Evolutionary conservation across 2,113 vertebrate genomes (phyloP), one percentile per base, ranked within the genome.

Genomic region (Takifugu flavidus): DNA sequence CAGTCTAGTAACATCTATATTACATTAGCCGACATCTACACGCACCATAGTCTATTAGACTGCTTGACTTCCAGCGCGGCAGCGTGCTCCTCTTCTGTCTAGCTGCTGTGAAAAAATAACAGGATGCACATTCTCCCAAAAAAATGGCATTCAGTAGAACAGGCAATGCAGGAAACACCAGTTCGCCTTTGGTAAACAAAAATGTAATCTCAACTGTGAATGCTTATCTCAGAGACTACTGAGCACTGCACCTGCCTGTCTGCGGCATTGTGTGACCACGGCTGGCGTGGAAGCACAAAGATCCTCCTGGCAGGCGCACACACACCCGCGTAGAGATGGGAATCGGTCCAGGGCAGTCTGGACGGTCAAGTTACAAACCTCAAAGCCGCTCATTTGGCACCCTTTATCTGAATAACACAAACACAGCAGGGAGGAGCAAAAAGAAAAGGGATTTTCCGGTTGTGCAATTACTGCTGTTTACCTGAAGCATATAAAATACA

Each of bases 351-450:
- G 59, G 56, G 92, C 77, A 26, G 72, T 76, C 54, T 88, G 85
- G 69, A 94, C 85, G 53, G 87, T 92, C 83, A 82, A 65, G 55
- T 92, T 92, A 85, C 94, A 97, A 44, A 25, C 70, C 56, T 75
- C 62, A 50, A 77, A 58, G 47, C 89, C 89, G 74, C 86, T 92
- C 72, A 90, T 85, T 74, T 89, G 87, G 78, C 93, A 95, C 67
- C 72, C 69, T 61, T 89, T 89, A 83, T 85, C 95, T 94, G 82
- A 87, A 79, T 62, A 58, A 66, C 68, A 83, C 45, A 82, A 68
- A 82, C 50, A 83, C 67, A 66, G 51, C 28, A 53, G 55, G 29
- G 63, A 72, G 52, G 70, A 4, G 77, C 1, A 45, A 13, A 45
- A 2, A 73, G 4, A 79, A 59, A 78, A 65, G 74, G 82, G 77